These are phyloP conservation scores for Anaspis maculata DNA, from an alignment of 2,888 invertebrate species.

Conservation along the genomic window DNA sequence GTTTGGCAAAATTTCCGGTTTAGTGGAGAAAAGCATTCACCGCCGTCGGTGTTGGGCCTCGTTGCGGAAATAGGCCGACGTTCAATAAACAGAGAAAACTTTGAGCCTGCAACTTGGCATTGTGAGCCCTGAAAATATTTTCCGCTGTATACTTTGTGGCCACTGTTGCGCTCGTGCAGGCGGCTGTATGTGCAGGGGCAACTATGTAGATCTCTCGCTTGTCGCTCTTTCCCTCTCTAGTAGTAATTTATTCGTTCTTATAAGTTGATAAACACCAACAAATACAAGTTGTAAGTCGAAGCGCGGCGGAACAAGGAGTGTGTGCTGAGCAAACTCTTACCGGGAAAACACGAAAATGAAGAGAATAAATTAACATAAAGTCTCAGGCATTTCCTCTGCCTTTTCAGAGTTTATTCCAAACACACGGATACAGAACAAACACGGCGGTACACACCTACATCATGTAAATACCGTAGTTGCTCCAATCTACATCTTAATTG, in stretches of 20 bases:
- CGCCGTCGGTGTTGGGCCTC: too few species aligned
- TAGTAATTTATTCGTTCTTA: slow-evolving; percentile 19
- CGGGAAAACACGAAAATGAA: slow-evolving; percentile 34
- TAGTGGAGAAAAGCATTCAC: too few species aligned
- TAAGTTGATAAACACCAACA: slow-evolving; percentile 25
- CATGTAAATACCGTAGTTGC: slow-evolving; percentile 40
- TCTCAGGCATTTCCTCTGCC: slow-evolving; percentile 31
- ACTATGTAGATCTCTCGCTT: too few species aligned
- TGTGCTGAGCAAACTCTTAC: slow-evolving; percentile 27
- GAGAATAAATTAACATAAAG: slow-evolving; percentile 41
- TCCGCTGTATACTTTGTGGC: too few species aligned
- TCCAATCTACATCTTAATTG: slow-evolving; percentile 45
- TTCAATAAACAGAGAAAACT: too few species aligned
- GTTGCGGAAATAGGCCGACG: too few species aligned
- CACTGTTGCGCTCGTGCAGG: too few species aligned
- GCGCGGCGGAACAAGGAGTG: slow-evolving; percentile 23
- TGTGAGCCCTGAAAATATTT: too few species aligned
- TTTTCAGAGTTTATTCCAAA: slow-evolving; percentile 38
- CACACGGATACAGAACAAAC: slow-evolving; percentile 38
- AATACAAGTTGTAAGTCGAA: slow-evolving; percentile 19
- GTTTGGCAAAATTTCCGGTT: too few species aligned
- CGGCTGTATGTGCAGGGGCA: too few species aligned
- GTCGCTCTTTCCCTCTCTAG: too few species aligned
- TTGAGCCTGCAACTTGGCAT: too few species aligned
- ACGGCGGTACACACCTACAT: slow-evolving; percentile 36